Conservation (phyloP, 2,113 vertebrate species). For the Scopus umbretta region DNA sequence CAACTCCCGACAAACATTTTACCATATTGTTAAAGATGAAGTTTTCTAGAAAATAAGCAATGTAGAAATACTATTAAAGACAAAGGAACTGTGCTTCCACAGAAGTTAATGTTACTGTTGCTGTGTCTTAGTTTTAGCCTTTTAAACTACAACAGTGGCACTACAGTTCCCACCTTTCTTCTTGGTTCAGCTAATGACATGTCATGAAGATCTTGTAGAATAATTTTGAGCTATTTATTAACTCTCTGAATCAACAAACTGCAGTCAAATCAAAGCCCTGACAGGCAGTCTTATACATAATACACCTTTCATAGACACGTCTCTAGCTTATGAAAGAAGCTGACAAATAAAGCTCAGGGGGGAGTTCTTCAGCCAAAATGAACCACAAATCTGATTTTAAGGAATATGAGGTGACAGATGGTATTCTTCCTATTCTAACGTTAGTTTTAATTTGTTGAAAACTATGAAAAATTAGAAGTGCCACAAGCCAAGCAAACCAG, state of each 20-base stretch:
- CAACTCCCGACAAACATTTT: not conserved
- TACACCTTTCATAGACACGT: not conserved
- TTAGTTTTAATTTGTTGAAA: not conserved
- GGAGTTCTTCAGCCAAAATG: not conserved
- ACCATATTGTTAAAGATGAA: not conserved
- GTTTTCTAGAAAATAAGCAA: not conserved
- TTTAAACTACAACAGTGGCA: not conserved
- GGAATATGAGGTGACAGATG: not conserved
- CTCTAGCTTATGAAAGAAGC: not conserved
- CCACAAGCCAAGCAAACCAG: not conserved
- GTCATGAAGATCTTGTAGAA: not conserved
- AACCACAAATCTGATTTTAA: not conserved
- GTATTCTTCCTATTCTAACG: not conserved
- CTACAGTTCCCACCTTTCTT: not conserved
- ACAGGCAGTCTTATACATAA: not conserved
- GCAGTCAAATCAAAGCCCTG: not conserved
- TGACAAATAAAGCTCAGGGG: not conserved
- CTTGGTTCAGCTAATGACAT: not conserved
- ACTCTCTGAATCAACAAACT: constrained; percentile 14
- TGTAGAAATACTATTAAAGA: not conserved
- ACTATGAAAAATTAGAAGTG: not conserved
- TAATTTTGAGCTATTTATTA: not conserved
- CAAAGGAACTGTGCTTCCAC: not conserved
- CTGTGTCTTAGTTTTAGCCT: not conserved
- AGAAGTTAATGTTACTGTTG: not conserved